Evolutionary conservation across 2,888 invertebrate species (phyloP).

Genomic region (Acanthacorydalis orientalis): DNA sequence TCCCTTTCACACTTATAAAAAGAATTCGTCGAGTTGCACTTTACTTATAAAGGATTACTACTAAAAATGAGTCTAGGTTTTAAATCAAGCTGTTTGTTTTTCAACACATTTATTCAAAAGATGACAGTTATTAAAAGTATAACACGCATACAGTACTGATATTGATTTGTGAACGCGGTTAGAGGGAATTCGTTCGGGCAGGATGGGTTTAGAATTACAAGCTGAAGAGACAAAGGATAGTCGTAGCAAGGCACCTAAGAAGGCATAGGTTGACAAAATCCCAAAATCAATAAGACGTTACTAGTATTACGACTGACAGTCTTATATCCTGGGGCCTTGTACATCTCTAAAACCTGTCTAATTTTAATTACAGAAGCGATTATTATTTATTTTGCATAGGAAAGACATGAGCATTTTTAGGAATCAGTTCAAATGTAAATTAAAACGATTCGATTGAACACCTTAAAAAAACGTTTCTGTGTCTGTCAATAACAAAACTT

Average conservation of each 20-base stretch:
- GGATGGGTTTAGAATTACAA: slow-evolving; percentile 10
- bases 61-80: too few species aligned
- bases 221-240: slow-evolving; percentile 12
- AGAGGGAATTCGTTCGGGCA: too few species aligned
- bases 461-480: too few species aligned
- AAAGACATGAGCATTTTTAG: too few species aligned
- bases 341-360: slow-evolving; percentile 6
- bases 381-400: too few species aligned
- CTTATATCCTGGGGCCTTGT: slow-evolving; percentile 7
- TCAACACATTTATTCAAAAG: slow-evolving; percentile 23
- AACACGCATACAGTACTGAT: slow-evolving; percentile 8
- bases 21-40: too few species aligned
- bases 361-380: background rate
- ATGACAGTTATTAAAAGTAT: slow-evolving; percentile 13
- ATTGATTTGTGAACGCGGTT: slow-evolving; percentile 5
- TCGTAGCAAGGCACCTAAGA: slow-evolving; percentile 19
- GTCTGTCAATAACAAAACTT: too few species aligned
- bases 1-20: too few species aligned
- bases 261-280: slow-evolving; percentile 14
- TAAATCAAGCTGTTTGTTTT: slow-evolving; percentile 8
- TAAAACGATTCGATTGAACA: too few species aligned
- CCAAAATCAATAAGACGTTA: slow-evolving; percentile 8
- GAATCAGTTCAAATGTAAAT: too few species aligned
- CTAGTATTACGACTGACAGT: background rate
- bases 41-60: too few species aligned